A percentile compares a stretch with the other conserved stretches of the same genome.
Conservation (phyloP, 2,113 vertebrate genomes). For the Cacatua alba region DNA sequence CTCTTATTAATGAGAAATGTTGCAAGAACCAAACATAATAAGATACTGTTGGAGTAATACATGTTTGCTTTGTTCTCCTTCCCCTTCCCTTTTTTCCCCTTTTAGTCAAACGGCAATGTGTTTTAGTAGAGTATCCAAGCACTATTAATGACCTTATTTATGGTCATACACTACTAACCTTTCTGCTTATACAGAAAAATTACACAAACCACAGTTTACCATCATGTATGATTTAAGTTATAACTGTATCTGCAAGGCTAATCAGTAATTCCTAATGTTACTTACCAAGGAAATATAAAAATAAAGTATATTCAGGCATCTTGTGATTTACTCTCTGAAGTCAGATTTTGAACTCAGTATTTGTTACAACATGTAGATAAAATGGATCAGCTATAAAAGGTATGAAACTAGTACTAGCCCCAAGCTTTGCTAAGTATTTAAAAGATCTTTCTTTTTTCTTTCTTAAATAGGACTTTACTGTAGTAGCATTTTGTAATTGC, state of each 20-base stretch:
- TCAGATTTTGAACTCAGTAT: neutral
- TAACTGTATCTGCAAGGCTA: neutral
- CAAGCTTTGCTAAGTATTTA: neutral
- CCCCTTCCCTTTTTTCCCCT: no score
- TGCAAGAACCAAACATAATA: neutral
- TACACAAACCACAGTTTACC: neutral
- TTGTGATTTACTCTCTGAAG: neutral
- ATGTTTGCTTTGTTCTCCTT: neutral
- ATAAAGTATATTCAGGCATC: neutral
- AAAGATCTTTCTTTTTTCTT: neutral
- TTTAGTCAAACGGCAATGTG: neutral
- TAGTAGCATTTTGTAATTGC: neutral
- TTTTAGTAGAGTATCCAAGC: neutral
- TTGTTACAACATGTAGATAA: fast-evolving
- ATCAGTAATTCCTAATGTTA: neutral
- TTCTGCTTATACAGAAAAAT: neutral
- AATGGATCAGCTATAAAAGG: fast-evolving
- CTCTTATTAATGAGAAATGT: neutral
- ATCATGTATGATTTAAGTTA: neutral
- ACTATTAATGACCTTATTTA: neutral
- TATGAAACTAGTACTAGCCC: neutral
- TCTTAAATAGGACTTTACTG: fast-evolving
- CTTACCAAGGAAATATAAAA: neutral
- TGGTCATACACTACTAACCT: neutral
- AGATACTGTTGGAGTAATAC: neutral